Evolutionary conservation across 1,140 invertebrate genomes (phyloP), one percentile per base, ranked within the genome.

Genomic region (Melitaea cinxia): DNA sequence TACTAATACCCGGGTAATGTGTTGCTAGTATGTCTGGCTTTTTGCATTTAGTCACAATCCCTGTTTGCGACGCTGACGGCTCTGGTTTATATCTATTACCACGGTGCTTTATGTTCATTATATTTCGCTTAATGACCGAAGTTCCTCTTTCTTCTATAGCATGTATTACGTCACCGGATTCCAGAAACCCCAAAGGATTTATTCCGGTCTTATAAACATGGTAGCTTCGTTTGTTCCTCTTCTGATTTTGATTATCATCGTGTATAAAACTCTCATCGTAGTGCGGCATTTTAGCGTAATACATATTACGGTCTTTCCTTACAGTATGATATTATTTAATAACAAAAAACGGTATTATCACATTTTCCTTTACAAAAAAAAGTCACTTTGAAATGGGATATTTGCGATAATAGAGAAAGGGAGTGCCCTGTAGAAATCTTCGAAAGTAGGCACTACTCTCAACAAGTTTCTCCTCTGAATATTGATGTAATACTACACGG

Each of bases 181-280:
- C 83, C 21, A 83, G 47, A 58, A 81, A 70, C 42, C 59, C 72
- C 21, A 83, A 50, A 7, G 88, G 85, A 30, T 56, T 80, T 39
- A 80, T 64, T n/a, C 90, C 90, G 66, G 85, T 89, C 70, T 91
- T 92, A 50, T 91, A 89, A 24, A 92, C 89, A 24, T 82, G 83
- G 72, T 92, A 92, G 60, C 91, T 92, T 33, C 91, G 78, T 65
- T 92, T 92, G 68, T 92, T 92, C 70, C 87, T 79, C 67, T 83
- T 81, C 65, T 92, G 91, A 73, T 92, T 92, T 35, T 80, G 68
- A 75, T 85, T 92, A 59, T 92, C 91, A 61, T 91, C 88, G 24
- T 91, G 66, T 55, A 92, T 90, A 75, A 92, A 92, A 71, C 88
- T 91, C 72, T 91, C 91, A 56, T 92, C 91, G 77, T 92, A 91